Conservation (phyloP, 2,888 invertebrate genomes). For the Incurvaria masculella region DNA sequence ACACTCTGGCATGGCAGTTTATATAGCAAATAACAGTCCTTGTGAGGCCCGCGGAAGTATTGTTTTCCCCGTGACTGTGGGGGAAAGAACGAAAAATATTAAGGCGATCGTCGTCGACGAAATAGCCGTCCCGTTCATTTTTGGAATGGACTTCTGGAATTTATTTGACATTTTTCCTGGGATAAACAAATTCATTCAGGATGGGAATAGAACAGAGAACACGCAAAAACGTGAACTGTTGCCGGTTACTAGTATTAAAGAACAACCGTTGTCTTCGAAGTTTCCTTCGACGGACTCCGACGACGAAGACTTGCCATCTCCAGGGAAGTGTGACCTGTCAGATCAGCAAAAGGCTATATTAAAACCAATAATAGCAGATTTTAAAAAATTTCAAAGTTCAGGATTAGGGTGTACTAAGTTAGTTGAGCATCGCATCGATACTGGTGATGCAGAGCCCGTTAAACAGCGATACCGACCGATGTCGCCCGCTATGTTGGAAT, state of each 20-base stretch:
- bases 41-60: not conserved
- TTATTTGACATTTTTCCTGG: not conserved
- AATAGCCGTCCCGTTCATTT: not conserved
- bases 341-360: not conserved
- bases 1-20: not conserved
- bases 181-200: not conserved
- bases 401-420: conserved; percentile 4
- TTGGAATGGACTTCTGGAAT: not conserved
- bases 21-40: not conserved
- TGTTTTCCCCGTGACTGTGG: not conserved
- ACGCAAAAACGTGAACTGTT: no score
- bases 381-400: not conserved
- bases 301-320: no score
- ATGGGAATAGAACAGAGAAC: no score
- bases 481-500: conserved; percentile 3
- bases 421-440: conserved; percentile 6
- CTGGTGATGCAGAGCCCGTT: conserved; percentile 2
- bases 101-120: not conserved
- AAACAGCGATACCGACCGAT: conserved; percentile 4
- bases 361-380: not conserved
- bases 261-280: no score
- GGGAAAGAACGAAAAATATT: not conserved
- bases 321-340: no score
- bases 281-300: no score
- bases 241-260: no score